A percentile compares a stretch with the other conserved stretches of the same genome.
These are phyloP conservation scores for Spongilla lacustris DNA, from an alignment of 37 sponge, comb jelly and placozoan species.

Conservation along the genomic window DNA sequence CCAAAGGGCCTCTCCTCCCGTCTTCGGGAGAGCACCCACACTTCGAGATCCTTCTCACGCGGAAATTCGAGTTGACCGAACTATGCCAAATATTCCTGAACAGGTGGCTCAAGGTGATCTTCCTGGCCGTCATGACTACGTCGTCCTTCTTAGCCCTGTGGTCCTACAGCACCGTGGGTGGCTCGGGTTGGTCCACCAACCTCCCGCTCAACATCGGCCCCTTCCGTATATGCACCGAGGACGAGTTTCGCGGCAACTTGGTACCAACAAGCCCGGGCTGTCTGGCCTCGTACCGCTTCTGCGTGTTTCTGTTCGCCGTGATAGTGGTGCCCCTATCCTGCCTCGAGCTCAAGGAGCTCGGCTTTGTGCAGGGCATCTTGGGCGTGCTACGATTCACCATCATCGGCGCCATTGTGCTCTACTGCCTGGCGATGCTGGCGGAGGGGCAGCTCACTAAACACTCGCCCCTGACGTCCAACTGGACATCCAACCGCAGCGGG, in stretches of 20 bases:
- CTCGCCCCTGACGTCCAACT: not conserved
- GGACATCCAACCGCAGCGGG: not conserved
- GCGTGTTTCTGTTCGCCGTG: conserved; percentile 67
- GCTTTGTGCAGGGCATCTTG: conserved; percentile 53
- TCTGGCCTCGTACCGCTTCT: conserved; percentile 56
- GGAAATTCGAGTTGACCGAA: conserved; percentile 81
- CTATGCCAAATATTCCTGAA: conserved; percentile 67
- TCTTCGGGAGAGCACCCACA: not conserved
- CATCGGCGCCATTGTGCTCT: conserved; percentile 50
- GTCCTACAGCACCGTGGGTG: conserved; percentile 65
- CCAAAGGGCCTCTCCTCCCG: not conserved
- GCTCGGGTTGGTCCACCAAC: conserved; percentile 78
- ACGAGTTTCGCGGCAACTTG: conserved; percentile 44
- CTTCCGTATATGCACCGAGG: conserved; percentile 43
- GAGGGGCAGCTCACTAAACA: not conserved
- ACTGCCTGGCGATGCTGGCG: not conserved
- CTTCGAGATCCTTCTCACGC: conserved; percentile 18
- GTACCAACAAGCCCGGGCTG: conserved; percentile 51
- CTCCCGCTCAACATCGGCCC: conserved; percentile 65
- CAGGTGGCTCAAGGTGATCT: conserved; percentile 32
- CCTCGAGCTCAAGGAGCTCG: conserved; percentile 71
- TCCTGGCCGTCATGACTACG: conserved; percentile 33
- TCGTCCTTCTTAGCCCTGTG: conserved; percentile 44
- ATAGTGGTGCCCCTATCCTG: conserved; percentile 62
- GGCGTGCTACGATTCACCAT: conserved; percentile 58